Base-by-base conservation (phyloP, 2,113 vertebrate genomes). In the Zosterops japonicus region DNA sequence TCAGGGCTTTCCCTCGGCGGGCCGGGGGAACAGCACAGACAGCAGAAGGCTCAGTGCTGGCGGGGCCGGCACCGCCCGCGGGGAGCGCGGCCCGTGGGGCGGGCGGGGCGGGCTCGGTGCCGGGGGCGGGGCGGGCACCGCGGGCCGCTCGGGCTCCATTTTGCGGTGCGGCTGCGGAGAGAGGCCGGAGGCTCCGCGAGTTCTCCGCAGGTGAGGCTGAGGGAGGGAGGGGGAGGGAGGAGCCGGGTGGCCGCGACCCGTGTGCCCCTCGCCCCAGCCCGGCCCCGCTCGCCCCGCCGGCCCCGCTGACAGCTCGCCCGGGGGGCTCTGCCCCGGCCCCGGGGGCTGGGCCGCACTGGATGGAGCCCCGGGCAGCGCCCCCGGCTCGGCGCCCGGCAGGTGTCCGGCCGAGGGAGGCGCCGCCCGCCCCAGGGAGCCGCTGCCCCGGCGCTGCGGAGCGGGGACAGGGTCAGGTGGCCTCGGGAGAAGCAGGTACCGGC, bases 61-160 rank as follows among this genome's bases (percentile, higher is more conserved):
- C 56, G 16, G 14, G 28, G n/a, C 28, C 16, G 7, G 2, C 61
- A 3, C 71, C 35, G 39, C 49, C 86, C 57, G n/a, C 22, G 68
- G 60, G 41, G n/a, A 84, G 70, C 53, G 35, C 35, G 76, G 71
- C 24, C 64, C 87, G 55, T 64, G 85, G 91, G 94, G 88, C 70
- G 94, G 91, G 36, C 69, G 74, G 91, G 94, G 91, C 91, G 91
- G 91, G 84, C 80, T 88, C 63, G 50, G 55, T 65, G 69, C 69
- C 75, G 80, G 70, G 81, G 89, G 89, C 71, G 83, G 85, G 60
- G 93, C 71, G 50, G 84, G 65, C 15, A 27, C 39, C 77, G 74
- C 57, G 39, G 50, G 68, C 84, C 71, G 27, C 55, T 61, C 60
- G 47, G 84, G 41, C 92, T 95, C 90, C 92, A 95, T 91, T 91